Conservation (phyloP, 2,797 vertebrate genomes). For the Nothura maculosa region DNA sequence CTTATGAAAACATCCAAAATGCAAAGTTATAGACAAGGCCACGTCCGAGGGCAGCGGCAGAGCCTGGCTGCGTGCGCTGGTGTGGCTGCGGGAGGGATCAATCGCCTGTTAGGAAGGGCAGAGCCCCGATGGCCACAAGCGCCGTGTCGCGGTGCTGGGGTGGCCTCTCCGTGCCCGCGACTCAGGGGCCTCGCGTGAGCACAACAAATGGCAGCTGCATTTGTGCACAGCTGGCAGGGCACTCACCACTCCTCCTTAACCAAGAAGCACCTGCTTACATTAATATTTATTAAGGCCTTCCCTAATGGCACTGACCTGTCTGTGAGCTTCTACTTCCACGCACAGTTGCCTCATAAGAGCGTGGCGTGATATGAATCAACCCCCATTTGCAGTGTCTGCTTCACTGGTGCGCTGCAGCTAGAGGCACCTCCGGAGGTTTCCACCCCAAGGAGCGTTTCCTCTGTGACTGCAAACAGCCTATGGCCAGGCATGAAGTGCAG, state of each 20-base stretch:
- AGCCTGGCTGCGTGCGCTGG: neutral
- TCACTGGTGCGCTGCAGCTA: neutral
- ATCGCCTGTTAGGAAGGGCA: neutral
- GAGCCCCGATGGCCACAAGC: neutral
- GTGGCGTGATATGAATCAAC: neutral
- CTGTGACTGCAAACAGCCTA: neutral
- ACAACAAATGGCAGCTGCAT: constrained; percentile 48
- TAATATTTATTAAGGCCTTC: constrained; percentile 51
- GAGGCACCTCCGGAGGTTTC: too few relatives aligned
- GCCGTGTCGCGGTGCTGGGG: neutral
- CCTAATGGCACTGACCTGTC: neutral
- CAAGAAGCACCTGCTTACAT: neutral
- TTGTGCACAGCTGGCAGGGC: neutral
- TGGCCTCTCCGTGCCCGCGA: neutral
- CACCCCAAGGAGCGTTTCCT: neutral
- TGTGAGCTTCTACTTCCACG: neutral
- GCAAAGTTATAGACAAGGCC: neutral
- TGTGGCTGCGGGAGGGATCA: neutral
- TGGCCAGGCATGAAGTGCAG: fast-evolving
- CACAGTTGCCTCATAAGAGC: neutral
- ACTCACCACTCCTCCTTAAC: neutral
- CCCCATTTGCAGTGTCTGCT: neutral
- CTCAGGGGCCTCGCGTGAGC: neutral
- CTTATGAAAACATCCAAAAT: neutral
- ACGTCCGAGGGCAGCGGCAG: neutral